Evolutionary conservation across 2,888 invertebrate species (phyloP).

Genomic region (Plebejus melissa): DNA sequence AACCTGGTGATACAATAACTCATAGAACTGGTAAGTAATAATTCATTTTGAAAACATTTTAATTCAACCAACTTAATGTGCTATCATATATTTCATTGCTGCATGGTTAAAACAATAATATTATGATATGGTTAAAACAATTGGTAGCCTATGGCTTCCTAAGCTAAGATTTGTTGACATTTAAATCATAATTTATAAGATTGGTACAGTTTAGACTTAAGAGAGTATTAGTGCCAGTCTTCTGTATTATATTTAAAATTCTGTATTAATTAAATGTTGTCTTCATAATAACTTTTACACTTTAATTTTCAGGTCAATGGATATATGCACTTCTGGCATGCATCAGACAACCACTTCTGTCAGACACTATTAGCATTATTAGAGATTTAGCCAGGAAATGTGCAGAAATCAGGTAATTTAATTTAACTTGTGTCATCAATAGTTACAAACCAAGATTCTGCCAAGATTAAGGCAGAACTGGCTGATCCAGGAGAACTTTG

Average conservation of each 20-base stretch:
- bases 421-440: background rate
- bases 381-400: constrained; percentile 82
- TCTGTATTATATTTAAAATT: no score
- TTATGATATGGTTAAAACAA: no score
- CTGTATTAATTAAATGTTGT: no score
- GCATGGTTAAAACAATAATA: background rate
- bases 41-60: constrained; percentile 12
- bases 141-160: no score
- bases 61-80: background rate
- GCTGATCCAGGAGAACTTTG: no score
- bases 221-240: no score
- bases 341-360: constrained; percentile 82
- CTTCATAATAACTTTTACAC: no score
- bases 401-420: constrained; percentile 72
- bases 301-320: constrained; percentile 80
- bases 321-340: constrained; percentile 83
- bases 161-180: no score
- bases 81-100: background rate
- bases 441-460: no score
- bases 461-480: no score
- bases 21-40: constrained; percentile 55
- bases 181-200: no score
- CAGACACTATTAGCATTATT: constrained; percentile 82
- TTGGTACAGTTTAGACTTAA: no score
- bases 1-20: constrained; percentile 57